Evolutionary conservation across 2,797 vertebrate species (phyloP).

Genomic region (Ptychobarbus kaznakovi): DNA sequence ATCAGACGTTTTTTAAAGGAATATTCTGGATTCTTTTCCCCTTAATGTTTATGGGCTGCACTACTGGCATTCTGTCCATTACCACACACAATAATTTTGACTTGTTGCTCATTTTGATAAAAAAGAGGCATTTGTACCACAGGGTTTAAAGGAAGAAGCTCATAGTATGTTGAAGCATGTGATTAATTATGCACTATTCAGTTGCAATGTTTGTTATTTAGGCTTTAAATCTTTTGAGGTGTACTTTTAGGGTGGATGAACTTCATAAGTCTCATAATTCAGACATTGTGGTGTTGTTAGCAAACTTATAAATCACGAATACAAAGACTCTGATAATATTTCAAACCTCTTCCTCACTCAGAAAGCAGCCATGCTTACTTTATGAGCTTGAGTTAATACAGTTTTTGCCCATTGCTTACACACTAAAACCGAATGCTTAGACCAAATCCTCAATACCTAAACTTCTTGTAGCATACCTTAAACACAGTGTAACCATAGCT

Average conservation of each 20-base stretch:
- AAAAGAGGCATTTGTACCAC: not conserved
- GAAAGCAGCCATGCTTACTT: not conserved
- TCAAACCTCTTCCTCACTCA: not conserved
- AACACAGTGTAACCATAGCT: no score
- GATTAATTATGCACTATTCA: not conserved
- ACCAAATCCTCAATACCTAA: no score
- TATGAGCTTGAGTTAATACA: not conserved
- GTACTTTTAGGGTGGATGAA: not conserved
- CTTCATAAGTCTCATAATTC: not conserved
- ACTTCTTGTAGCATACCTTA: no score
- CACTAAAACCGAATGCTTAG: no score
- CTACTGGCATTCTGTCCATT: not conserved
- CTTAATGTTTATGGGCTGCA: not conserved
- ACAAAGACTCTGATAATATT: not conserved
- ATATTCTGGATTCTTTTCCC: not conserved
- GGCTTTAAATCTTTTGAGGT: not conserved
- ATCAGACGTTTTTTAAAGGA: not conserved
- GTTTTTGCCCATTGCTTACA: no score
- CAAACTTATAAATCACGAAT: not conserved
- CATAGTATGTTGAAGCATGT: not conserved
- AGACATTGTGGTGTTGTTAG: not conserved
- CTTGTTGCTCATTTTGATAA: not conserved
- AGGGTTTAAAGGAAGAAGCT: not conserved
- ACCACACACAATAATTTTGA: slow-evolving; percentile 1
- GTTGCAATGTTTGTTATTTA: not conserved